Conservation (phyloP, 1,140 invertebrate genomes). For the Neodiprion fabricii region DNA sequence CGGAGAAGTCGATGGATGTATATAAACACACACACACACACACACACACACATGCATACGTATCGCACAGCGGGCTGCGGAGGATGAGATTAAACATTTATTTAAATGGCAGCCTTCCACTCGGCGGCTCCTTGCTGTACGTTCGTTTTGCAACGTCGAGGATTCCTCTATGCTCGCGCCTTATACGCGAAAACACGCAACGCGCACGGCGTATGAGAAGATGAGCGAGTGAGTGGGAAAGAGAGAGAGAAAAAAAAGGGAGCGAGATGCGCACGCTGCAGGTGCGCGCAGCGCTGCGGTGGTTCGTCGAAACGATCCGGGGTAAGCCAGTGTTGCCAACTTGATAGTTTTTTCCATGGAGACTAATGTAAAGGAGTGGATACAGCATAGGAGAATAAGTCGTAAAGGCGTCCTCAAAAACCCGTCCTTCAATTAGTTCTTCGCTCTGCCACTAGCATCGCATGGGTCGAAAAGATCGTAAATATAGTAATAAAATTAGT, state of each 20-base stretch:
- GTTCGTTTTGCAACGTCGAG: neutral
- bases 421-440: no score
- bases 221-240: neutral
- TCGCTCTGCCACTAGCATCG: no score
- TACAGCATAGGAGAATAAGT: no score
- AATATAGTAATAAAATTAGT: no score
- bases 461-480: no score
- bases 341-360: no score
- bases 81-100: conserved; percentile 61
- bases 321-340: neutral
- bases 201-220: neutral
- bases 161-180: neutral
- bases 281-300: neutral
- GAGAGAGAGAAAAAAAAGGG: neutral
- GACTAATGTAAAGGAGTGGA: no score
- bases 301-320: neutral
- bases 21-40: conserved; percentile 23
- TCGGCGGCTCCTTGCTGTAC: neutral
- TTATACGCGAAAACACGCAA: neutral
- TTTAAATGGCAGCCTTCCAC: conserved; percentile 56
- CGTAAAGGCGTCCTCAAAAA: no score
- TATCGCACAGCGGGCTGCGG: conserved; percentile 19
- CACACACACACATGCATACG: neutral
- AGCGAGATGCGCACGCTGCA: neutral
- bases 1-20: conserved; percentile 13